phyloP scores from a whole-genome alignment of 2,113 vertebrate genomes.

The Pagrus major region DNA sequence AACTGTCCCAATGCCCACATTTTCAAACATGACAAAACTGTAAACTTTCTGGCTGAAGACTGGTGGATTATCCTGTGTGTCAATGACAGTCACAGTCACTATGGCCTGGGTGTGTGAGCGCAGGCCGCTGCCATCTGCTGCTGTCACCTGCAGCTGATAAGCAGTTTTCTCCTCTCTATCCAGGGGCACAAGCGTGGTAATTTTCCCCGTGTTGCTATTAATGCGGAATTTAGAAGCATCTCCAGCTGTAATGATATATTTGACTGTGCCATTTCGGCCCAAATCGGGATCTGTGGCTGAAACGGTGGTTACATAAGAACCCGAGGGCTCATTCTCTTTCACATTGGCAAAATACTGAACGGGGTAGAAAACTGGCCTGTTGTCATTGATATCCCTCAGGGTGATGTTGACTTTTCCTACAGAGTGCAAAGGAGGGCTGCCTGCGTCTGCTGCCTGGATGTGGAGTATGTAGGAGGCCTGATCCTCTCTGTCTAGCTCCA shows the following conservation, averaged over 20 bases:
- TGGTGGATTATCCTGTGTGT: slow-evolving; percentile 96
- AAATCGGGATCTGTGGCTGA: slow-evolving; percentile 93
- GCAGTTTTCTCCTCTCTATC: slow-evolving; percentile 96
- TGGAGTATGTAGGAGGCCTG: slow-evolving; percentile 87
- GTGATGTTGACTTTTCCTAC: slow-evolving; percentile 89
- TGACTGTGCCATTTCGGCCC: slow-evolving; percentile 92
- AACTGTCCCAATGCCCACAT: slow-evolving; percentile 87
- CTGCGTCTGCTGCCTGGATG: slow-evolving; percentile 90
- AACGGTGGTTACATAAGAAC: slow-evolving; percentile 90
- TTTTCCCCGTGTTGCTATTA: slow-evolving; percentile 89
- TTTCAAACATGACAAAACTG: slow-evolving; percentile 99
- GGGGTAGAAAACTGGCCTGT: slow-evolving; percentile 95
- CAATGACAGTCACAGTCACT: slow-evolving; percentile 95
- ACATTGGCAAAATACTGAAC: slow-evolving; percentile 96
- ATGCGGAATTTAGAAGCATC: slow-evolving; percentile 93
- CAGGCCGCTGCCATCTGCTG: slow-evolving; percentile 91
- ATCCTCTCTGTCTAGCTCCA: slow-evolving; percentile 92
- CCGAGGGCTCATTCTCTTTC: slow-evolving; percentile 94
- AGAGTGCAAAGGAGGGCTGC: slow-evolving; percentile 89
- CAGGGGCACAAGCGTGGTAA: slow-evolving; percentile 90
- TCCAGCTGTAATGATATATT: slow-evolving; percentile 92
- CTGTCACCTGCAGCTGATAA: slow-evolving; percentile 93
- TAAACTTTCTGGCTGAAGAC: slow-evolving; percentile 91
- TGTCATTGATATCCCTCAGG: slow-evolving; percentile 94
- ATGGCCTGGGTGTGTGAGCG: slow-evolving; percentile 91